Base-by-base conservation (phyloP, 2,113 vertebrate species). In the Oenanthe oenanthe region DNA sequence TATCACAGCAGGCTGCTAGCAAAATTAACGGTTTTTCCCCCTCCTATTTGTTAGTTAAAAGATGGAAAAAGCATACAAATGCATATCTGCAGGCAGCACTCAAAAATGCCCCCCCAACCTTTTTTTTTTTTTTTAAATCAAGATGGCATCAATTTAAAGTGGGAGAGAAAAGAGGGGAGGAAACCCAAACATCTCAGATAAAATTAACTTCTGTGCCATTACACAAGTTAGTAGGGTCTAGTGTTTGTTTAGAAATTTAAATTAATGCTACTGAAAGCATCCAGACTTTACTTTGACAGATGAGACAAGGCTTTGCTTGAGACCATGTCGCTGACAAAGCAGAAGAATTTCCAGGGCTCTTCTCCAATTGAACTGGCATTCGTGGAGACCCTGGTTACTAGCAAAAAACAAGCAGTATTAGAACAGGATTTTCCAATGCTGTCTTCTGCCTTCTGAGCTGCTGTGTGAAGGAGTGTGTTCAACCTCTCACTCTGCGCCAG, bases 21-120 rank as follows among this genome's bases (percentile, higher is more conserved):
- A 95, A 89, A 96, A 93, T 94, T 92, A 95, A 89, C 91, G 7
- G 12, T 48, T 62, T 54, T 68, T 75, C 4, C 20, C 4, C 40
- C 34, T 70, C 45, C 25, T 67, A 28, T 91, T 95, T 83, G 73
- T 96, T 95, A 94, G 82, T 97, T 95, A 87, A 96, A 96, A 94
- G 95, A 95, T 92, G 76, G 73, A 87, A 93, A 95, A 79, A 68
- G 36, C 70, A 92, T 91, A 85, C 79, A 91, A 93, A 77, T 93
- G 48, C 42, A 4, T 90, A 54, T 95, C 93, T 83, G 48, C 66
- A 75, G 75, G 92, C 88, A n/a, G 60, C 15, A 42, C 85, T 94
- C 82, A 54, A 79, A 92, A 95, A 67, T 75, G 18, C 5, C 17
- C n/a, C 13, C 2, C 0, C 12, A 6, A 10, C 50, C 16, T 8